Percentiles rank a stretch among this genome's conserved stretches.
Conservation (phyloP, 2,888 invertebrate species). For the Oxystoma pomonae region DNA sequence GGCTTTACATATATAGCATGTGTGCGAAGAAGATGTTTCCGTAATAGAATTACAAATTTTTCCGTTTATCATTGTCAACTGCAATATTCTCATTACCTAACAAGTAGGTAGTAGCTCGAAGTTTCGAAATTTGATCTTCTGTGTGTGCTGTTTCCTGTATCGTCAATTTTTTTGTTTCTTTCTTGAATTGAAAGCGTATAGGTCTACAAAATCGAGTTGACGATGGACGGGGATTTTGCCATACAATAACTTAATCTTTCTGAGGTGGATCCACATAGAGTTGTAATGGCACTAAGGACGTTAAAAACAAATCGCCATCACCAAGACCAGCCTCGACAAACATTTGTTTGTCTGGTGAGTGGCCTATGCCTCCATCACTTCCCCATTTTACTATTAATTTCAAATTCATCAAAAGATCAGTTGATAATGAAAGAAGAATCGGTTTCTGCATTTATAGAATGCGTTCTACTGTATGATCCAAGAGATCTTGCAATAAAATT, state of each 20-base stretch:
- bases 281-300: constrained; percentile 11
- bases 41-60: background rate
- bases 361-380: background rate
- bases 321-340: background rate
- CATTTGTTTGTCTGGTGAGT: constrained; percentile 3
- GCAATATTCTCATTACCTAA: no score
- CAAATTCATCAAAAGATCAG: background rate
- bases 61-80: background rate
- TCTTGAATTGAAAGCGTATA: background rate
- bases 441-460: no score
- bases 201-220: constrained; percentile 11
- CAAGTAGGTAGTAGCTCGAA: no score
- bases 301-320: constrained; percentile 9
- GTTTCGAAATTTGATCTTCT: no score
- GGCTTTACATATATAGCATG: background rate
- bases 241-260: constrained; percentile 3
- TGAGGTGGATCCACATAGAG: constrained; percentile 3
- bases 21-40: background rate
- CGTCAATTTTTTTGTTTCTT: constrained; percentile 4
- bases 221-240: constrained; percentile 13
- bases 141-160: constrained; percentile 5
- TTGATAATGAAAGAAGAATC: no score
- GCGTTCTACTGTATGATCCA: constrained; percentile 1
- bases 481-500: constrained; percentile 2
- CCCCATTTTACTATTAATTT: background rate